Conservation (phyloP, 2,888 invertebrate species). For the Zygaena filipendulae region DNA sequence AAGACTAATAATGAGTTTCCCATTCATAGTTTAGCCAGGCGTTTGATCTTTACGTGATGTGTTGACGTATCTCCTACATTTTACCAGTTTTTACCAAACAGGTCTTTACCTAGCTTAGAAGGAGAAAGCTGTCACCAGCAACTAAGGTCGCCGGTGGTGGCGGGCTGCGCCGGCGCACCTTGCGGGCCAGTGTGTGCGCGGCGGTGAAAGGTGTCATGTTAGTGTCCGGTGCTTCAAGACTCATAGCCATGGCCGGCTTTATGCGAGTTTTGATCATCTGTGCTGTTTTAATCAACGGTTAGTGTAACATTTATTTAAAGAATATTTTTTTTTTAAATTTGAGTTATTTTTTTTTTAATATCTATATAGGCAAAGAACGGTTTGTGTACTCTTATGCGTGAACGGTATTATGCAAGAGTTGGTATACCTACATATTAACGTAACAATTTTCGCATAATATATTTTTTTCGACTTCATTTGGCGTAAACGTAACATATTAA, state of each 20-base stretch:
- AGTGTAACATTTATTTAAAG: conserved; percentile 22
- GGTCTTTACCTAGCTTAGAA: too few relatives aligned
- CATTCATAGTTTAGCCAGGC: too few relatives aligned
- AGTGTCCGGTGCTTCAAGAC: conserved; percentile 28
- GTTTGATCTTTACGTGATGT: too few relatives aligned
- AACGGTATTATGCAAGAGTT: conserved; percentile 1
- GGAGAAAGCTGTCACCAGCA: conserved; percentile 50
- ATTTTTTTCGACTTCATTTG: conserved; percentile 3
- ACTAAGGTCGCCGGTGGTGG: conserved; percentile 39
- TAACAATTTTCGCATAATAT: background rate
- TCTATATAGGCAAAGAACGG: background rate
- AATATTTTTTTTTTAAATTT: conserved; percentile 8
- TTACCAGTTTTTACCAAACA: too few relatives aligned
- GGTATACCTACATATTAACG: too few relatives aligned
- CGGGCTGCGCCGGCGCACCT: conserved; percentile 19
- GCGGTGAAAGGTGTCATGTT: conserved; percentile 61
- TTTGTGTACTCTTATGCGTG: conserved; percentile 1
- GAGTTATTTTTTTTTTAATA: background rate
- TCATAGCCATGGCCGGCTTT: conserved; percentile 34
- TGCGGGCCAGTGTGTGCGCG: conserved; percentile 50
- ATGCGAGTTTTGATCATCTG: conserved; percentile 49
- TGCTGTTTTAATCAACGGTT: conserved; percentile 54
- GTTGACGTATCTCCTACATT: too few relatives aligned
- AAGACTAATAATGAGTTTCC: too few relatives aligned
- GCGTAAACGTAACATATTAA: conserved; percentile 46